Conservation (phyloP, 2,797 vertebrate species). For the Pangasius macronema region DNA sequence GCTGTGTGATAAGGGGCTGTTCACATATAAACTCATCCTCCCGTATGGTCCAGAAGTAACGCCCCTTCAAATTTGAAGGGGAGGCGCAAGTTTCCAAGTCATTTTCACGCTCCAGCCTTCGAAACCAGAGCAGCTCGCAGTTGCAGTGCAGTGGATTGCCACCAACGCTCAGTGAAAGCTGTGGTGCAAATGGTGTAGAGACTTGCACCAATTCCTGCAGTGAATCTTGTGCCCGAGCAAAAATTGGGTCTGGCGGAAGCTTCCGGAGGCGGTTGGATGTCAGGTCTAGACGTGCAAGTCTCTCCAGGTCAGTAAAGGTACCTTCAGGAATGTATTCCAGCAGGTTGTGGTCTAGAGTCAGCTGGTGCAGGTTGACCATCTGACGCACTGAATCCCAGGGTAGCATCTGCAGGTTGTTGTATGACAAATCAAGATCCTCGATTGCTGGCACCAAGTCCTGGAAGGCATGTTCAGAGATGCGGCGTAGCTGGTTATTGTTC, state of each 20-base stretch:
- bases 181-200: constrained; percentile 82
- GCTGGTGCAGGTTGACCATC: constrained; percentile 93
- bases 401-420: constrained; percentile 85
- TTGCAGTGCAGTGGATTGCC: constrained; percentile 94
- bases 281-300: constrained; percentile 87
- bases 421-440: constrained; percentile 93
- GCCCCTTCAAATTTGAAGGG: constrained; percentile 85
- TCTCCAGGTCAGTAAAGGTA: constrained; percentile 87
- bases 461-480: constrained; percentile 87
- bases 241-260: constrained; percentile 89
- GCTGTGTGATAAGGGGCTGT: constrained; percentile 89
- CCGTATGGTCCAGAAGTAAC: constrained; percentile 89
- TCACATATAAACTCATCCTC: constrained; percentile 92
- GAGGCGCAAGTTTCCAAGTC: constrained; percentile 96
- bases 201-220: constrained; percentile 69
- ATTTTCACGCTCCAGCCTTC: constrained; percentile 85
- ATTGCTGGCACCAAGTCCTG: constrained; percentile 86
- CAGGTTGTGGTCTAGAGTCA: constrained; percentile 93
- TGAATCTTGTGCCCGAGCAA: constrained; percentile 84
- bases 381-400: constrained; percentile 88
- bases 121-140: constrained; percentile 90
- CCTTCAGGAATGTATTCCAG: constrained; percentile 91
- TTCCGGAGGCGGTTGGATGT: constrained; percentile 93
- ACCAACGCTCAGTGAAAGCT: constrained; percentile 86
- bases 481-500: constrained; percentile 94